Conservation (phyloP, 2,797 vertebrate genomes). For the Florisuga fusca region DNA sequence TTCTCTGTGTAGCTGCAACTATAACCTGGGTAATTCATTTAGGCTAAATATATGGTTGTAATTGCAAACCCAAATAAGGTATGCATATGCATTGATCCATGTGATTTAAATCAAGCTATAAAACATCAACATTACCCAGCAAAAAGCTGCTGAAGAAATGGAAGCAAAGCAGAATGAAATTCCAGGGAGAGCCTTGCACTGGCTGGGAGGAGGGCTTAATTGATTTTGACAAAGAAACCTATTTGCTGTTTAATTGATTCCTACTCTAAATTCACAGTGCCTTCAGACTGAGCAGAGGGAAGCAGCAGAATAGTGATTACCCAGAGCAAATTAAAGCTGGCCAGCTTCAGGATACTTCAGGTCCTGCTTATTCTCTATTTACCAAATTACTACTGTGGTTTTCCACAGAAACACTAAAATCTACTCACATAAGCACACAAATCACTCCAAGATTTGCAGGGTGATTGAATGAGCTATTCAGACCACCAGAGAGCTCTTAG, state of each 20-base stretch:
- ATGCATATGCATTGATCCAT: conserved; percentile 65
- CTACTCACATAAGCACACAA: background rate
- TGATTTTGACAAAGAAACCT: conserved; percentile 80
- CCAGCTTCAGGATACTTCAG: background rate
- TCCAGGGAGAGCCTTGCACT: conserved; percentile 44
- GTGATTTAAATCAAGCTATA: conserved; percentile 69
- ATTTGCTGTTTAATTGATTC: conserved; percentile 83
- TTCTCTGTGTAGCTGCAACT: conserved; percentile 33
- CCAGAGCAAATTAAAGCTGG: conserved; percentile 50
- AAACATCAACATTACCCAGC: conserved; percentile 61
- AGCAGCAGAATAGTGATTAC: conserved; percentile 70
- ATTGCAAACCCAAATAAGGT: conserved; percentile 69
- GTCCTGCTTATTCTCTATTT: conserved; percentile 30
- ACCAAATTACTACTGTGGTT: conserved; percentile 37
- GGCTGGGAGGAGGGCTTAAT: conserved; percentile 60
- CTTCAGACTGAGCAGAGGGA: conserved; percentile 50
- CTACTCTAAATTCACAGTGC: conserved; percentile 76
- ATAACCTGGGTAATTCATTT: conserved; percentile 60
- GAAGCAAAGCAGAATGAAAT: conserved; percentile 59
- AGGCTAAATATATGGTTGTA: conserved; percentile 61
- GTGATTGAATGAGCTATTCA: background rate
- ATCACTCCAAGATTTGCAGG: background rate
- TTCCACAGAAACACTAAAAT: conserved; percentile 31
- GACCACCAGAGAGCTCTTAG: background rate
- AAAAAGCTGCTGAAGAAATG: conserved; percentile 48